Evolutionary conservation across 2,113 vertebrate genomes (phyloP).

Genomic region (Sciurus niger): DNA sequence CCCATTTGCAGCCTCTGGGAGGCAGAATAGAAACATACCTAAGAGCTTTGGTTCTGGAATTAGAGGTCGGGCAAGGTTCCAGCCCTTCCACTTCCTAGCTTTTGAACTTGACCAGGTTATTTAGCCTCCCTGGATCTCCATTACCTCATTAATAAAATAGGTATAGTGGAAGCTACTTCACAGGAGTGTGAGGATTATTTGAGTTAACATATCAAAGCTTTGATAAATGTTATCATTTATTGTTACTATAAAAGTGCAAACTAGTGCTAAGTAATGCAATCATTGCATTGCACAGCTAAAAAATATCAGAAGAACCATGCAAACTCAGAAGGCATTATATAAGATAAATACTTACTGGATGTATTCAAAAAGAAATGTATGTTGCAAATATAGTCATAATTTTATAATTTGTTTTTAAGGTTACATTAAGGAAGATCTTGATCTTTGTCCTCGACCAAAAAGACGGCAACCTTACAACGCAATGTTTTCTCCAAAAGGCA

Average conservation of each 20-base stretch:
- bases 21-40: background rate
- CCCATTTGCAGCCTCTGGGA: background rate
- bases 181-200: constrained; percentile 25
- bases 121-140: background rate
- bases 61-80: background rate
- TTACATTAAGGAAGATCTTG: constrained; percentile 95
- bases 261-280: background rate
- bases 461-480: constrained; percentile 94
- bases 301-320: background rate
- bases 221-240: background rate
- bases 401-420: constrained; percentile 88
- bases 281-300: constrained; percentile 19
- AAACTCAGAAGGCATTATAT: constrained; percentile 44
- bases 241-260: constrained; percentile 40
- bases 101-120: background rate
- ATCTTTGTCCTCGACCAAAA: constrained; percentile 91
- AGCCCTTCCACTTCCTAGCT: background rate
- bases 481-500: constrained; percentile 94
- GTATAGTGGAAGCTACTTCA: background rate
- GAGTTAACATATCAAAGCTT: background rate
- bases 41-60: background rate
- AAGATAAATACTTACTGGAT: constrained; percentile 8
- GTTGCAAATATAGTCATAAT: constrained; percentile 47
- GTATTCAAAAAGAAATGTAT: constrained; percentile 41
- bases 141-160: constrained; percentile 19